phyloP scores from a whole-genome alignment of 2,797 vertebrate species.

The Spea hammondii region DNA sequence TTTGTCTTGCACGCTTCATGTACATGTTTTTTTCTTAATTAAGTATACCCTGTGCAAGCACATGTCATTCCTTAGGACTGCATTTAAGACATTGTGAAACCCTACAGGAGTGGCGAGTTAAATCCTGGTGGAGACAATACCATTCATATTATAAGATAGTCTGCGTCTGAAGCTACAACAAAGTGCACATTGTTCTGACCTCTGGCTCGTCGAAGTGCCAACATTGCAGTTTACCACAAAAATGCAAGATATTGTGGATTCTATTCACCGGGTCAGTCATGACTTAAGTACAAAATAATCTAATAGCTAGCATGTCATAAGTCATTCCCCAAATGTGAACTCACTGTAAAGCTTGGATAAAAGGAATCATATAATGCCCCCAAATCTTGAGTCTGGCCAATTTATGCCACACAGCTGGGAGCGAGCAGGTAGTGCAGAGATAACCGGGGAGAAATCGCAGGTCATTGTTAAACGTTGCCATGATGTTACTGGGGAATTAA shows the following conservation, averaged over 20 bases:
- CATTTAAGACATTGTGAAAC: slow-evolving; percentile 56
- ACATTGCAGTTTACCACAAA: slow-evolving; percentile 39
- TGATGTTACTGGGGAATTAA: slow-evolving; percentile 31
- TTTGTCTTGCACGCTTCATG: not conserved
- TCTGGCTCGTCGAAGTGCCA: slow-evolving; percentile 39
- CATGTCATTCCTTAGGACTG: slow-evolving; percentile 56
- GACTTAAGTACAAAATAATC: slow-evolving; percentile 38
- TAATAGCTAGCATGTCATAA: slow-evolving; percentile 41
- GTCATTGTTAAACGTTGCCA: slow-evolving; percentile 32
- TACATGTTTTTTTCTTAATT: not conserved
- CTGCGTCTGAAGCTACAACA: slow-evolving; percentile 52
- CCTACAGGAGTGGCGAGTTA: slow-evolving; percentile 54
- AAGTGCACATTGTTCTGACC: slow-evolving; percentile 54
- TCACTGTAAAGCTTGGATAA: slow-evolving; percentile 22
- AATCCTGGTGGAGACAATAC: slow-evolving; percentile 56
- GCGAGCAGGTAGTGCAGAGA: slow-evolving; percentile 33
- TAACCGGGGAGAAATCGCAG: slow-evolving; percentile 16
- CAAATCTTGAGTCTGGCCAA: slow-evolving; percentile 5
- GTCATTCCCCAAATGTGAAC: slow-evolving; percentile 35
- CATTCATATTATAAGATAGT: slow-evolving; percentile 55
- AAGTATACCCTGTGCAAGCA: slow-evolving; percentile 36
- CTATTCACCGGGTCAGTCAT: slow-evolving; percentile 27
- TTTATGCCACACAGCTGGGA: slow-evolving; percentile 17
- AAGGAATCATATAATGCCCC: slow-evolving; percentile 3
- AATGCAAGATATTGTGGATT: slow-evolving; percentile 1